Conservation (phyloP, 2,113 vertebrate species). For the Lycaon pictus region DNA sequence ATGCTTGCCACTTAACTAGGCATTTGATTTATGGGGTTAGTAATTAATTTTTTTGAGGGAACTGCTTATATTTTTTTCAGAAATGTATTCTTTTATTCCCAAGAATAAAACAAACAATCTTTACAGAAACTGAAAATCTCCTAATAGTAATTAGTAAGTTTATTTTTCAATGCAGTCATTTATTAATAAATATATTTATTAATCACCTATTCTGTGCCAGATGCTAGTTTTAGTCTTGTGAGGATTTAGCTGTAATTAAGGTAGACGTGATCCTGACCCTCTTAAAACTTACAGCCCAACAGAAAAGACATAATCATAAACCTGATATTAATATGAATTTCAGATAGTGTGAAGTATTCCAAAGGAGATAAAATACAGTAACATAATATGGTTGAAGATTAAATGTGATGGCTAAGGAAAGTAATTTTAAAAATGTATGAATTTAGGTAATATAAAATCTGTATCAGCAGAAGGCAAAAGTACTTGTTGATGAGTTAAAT, state of each 20-base stretch:
- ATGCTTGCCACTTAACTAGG: not conserved
- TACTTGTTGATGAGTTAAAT: not conserved
- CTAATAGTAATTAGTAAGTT: slow-evolving; percentile 19
- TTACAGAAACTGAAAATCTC: not conserved
- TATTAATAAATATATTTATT: not conserved
- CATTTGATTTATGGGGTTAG: slow-evolving; percentile 8
- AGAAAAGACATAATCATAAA: slow-evolving; percentile 21
- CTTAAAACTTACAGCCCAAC: not conserved
- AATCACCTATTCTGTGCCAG: not conserved
- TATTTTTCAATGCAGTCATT: not conserved
- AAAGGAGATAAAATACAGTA: slow-evolving; percentile 11
- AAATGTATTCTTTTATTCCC: not conserved
- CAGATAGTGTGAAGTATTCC: not conserved
- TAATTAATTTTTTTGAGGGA: not conserved
- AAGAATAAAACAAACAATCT: not conserved
- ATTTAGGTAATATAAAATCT: not conserved
- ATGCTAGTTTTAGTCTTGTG: not conserved
- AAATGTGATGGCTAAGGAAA: not conserved
- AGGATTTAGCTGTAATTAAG: not conserved
- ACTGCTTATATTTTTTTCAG: slow-evolving; percentile 7
- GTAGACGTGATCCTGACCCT: not conserved
- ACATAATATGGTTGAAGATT: not conserved
- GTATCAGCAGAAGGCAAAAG: not conserved
- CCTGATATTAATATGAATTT: not conserved
- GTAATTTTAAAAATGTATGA: slow-evolving; percentile 10